Base-by-base conservation (phyloP, 2,113 vertebrate genomes). In the Gadus macrocephalus region DNA sequence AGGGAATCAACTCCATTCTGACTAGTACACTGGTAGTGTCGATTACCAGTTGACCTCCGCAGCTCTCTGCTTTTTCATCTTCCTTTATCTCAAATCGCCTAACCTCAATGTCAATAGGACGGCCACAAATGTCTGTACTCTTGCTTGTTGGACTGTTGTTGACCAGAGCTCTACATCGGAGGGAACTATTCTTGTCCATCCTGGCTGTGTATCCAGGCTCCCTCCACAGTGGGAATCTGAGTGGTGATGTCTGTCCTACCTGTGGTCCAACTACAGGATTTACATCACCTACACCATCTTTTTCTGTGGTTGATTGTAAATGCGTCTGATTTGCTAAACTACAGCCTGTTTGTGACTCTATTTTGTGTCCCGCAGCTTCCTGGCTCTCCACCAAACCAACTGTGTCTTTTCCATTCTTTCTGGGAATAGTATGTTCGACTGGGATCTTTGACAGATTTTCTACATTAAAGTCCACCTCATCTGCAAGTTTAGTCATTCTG, bases 21-120 rank as follows among this genome's bases (percentile, higher is more conserved):
- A 96, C 94, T 19, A 95, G 90, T 71, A 95, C 93, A 6, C 94
- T 90, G n/a, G 93, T 95, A 72, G 94, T 93, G 63, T 98, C 93
- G 0, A 94, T 94, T 38, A 94, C 86, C 77, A 95, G 87, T 6
- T 93, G 72, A 0, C 90, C 91, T n/a, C 87, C 85, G 0, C 61
- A 83, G 12, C 78, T 79, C 35, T 87, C 79, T 22, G 74, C 38
- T 58, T 74, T 59, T 3, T 64, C 17, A 62, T 78, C 69, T n/a
- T 75, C 61, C 59, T 69, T 71, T 4, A 78, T 65, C 22, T 86
- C 77, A 3, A 64, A 35, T 64, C 19, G 76, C 15, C 17, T 78
- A 25, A 68, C 77, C 61, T 87, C 79, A 12, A 19, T 31, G 12
- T 81, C 64, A 19, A 27, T 64, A 22, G 76, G 64, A 56, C 74